Evolutionary conservation across 2,888 invertebrate species (phyloP), one percentile per base, ranked within the genome.

Genomic region (Scaptomyza reducta): DNA sequence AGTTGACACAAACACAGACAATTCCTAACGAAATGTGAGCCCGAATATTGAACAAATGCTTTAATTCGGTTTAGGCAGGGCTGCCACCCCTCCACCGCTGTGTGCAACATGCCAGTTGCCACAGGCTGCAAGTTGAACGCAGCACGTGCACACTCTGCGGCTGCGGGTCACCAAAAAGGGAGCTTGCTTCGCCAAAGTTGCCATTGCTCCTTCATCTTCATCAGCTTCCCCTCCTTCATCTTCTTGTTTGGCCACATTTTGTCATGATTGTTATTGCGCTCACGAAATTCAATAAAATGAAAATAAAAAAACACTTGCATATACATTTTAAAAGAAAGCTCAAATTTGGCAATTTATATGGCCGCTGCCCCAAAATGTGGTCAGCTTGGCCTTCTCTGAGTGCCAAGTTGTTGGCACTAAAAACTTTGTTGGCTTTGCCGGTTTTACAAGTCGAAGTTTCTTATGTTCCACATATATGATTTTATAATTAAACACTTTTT

Each of bases 211-310:
- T 38, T 9, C 10, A 25, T 25, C 33, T 35, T 41, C 13, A 33
- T 13, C 10, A 25, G 18, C 33, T 35, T 41, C 13, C 13, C 6
- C 5, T 6, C 2, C 10, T 1, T 31, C 31, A 31, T 27, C 40
- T 38, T 14, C 44, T 27, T 25, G 10, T 14, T 13, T 47, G 11
- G 13, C 35, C 42, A 63, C 56, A 60, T 57, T 69, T 69, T 72
- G 72, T 69, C 73, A 57, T 63, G 72, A 69, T 73, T 72, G 73
- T 47, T 69, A 72, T 72, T 68, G 57, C 42, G 13, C 57, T 50
- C 73, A 73, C 74, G 74, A 57, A 73, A 60, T 73, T 73, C 72
- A 73, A 73, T 73, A 69, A 73, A 72, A 63, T 14, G 33, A 40
- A 13, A 33, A 14, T 9, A 46, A 14, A 27, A 25, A 58, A 63